Evolutionary conservation across 2,113 vertebrate species (phyloP).

Genomic region (Gallinago paraguaiae): DNA sequence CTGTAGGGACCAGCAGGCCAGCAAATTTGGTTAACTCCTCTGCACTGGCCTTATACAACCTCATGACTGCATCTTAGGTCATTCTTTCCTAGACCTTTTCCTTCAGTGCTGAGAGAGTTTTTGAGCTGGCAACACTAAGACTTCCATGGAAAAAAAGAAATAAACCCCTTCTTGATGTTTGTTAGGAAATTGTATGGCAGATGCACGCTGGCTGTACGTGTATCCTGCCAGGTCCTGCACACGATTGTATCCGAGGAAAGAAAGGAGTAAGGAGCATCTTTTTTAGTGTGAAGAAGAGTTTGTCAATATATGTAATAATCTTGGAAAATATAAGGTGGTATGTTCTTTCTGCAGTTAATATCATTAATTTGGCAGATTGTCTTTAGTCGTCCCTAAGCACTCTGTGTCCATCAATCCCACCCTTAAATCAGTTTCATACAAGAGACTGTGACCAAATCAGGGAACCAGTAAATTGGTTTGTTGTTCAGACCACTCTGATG

Average conservation of each 20-base stretch:
- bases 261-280: not conserved
- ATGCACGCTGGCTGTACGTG: not conserved
- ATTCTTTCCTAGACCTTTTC: constrained; percentile 20
- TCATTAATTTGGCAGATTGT: not conserved
- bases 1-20: not conserved
- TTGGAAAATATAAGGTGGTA: not conserved
- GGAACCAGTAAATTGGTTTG: not conserved
- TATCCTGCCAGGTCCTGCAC: not conserved
- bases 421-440: not conserved
- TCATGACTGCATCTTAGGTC: constrained; percentile 4
- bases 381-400: not conserved
- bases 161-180: not conserved
- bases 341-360: not conserved
- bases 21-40: not conserved
- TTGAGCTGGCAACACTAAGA: not conserved
- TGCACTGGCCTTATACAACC: not conserved
- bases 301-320: not conserved
- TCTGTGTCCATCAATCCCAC: not conserved
- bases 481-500: not conserved
- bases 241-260: not conserved
- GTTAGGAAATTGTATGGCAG: not conserved
- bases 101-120: not conserved
- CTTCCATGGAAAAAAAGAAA: not conserved
- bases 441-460: not conserved
- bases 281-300: not conserved